Conservation (phyloP, 2,797 vertebrate genomes). For the Benthosema pterotum region DNA sequence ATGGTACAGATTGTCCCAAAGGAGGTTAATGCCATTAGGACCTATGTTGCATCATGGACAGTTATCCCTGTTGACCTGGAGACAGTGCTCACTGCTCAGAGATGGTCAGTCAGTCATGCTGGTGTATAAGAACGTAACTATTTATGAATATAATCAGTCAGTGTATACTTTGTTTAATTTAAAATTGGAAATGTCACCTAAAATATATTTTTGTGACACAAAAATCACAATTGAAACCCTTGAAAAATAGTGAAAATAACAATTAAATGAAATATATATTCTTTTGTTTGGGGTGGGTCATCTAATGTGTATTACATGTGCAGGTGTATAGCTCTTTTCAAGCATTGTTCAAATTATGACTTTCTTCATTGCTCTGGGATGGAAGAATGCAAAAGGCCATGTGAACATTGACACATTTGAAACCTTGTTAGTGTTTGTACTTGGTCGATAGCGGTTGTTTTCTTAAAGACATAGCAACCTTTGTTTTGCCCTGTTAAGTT, state of each 20-base stretch:
- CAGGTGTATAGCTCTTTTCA: too few relatives aligned
- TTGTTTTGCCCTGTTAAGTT: slow-evolving; percentile 20
- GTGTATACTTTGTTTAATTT: too few relatives aligned
- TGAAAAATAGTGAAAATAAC: too few relatives aligned
- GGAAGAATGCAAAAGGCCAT: background rate
- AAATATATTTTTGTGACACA: slow-evolving; percentile 2
- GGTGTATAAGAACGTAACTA: slow-evolving; percentile 25
- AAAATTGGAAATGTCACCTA: background rate
- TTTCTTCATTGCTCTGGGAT: background rate
- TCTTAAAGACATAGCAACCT: background rate
- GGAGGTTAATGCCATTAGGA: slow-evolving; percentile 63
- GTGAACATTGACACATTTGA: background rate
- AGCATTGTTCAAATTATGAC: slow-evolving; percentile 2
- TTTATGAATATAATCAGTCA: background rate
- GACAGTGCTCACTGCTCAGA: slow-evolving; percentile 25
- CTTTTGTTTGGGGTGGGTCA: too few relatives aligned
- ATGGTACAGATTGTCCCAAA: slow-evolving; percentile 38
- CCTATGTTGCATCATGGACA: slow-evolving; percentile 24
- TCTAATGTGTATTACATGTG: too few relatives aligned
- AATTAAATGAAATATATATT: too few relatives aligned
- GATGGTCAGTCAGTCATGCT: slow-evolving; percentile 25
- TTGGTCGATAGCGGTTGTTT: background rate
- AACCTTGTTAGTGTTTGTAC: background rate
- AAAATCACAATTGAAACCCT: too few relatives aligned
- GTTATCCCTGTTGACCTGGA: slow-evolving; percentile 28